Percentiles rank a stretch among this genome's conserved stretches.
These are phyloP conservation scores for Rhinoptilus africanus DNA, from an alignment of 2,113 vertebrate species.

Conservation along the genomic window DNA sequence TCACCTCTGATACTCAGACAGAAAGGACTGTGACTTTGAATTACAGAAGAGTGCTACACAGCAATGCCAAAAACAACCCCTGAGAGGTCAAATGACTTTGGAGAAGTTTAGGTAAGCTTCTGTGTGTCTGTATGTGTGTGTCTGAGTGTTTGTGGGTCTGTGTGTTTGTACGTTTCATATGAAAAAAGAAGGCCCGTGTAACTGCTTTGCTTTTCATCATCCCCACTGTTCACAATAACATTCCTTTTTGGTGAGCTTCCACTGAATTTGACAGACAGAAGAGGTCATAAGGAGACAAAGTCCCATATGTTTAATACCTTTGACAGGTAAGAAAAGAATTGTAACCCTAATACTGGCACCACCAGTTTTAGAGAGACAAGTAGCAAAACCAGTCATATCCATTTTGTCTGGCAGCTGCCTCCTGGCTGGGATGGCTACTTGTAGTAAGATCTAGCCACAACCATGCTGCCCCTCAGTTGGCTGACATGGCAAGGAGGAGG, in stretches of 20 bases:
- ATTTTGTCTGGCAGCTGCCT: background rate
- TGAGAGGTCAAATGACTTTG: background rate
- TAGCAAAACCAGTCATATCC: background rate
- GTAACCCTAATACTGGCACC: background rate
- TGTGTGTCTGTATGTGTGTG: background rate
- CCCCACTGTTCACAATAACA: background rate
- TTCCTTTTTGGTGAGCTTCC: background rate
- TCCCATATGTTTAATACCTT: background rate
- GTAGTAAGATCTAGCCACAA: background rate
- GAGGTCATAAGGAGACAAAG: background rate
- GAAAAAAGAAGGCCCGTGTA: background rate
- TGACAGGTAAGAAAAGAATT: background rate
- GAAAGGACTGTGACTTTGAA: background rate
- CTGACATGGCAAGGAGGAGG: background rate
- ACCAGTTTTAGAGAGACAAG: background rate
- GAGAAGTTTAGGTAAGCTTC: background rate
- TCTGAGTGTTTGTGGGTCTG: background rate
- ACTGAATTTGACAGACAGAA: background rate
- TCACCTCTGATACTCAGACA: background rate
- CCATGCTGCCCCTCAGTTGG: background rate
- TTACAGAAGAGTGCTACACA: background rate
- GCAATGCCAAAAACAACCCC: background rate
- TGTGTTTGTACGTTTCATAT: background rate
- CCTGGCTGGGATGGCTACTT: background rate
- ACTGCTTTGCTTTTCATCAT: background rate